Evolutionary conservation across 1,140 invertebrate species (phyloP), one percentile per base, ranked within the genome.

Genomic region (Araneus ventricosus): DNA sequence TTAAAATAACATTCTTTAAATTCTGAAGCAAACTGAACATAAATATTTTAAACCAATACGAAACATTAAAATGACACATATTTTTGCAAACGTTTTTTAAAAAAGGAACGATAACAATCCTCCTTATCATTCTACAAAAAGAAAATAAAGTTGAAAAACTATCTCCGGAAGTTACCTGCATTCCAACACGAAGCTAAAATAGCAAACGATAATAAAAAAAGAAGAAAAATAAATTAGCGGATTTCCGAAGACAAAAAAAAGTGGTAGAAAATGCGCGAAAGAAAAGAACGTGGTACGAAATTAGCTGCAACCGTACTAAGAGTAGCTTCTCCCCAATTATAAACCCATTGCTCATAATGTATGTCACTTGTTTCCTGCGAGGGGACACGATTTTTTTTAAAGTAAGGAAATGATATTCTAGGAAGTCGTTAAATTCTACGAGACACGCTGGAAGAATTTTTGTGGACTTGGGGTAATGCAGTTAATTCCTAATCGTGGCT

Each of bases 261-360:
- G 34, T 14, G 20, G 34, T 17, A 75, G 67, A 20, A 20, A 75
- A 75, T 37, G 70, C 37, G 70, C 20, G 10, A 75, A 75, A 30
- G 67, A 57, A 82, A 84, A 91, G 30, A 75, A 82, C 57, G 79
- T 84, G n/a, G 70, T 52, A 82, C 89, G 57, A 84, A 91, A 91
- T 91, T 91, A 91, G 89, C 89, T 91, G 89, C 89, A 84, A 91
- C 89, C 59, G 89, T 91, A 91, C 22, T 37, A 17, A 27, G 27
- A 61, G 52, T 84, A 63, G 59, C 34, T 14, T 57, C 89, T 84
- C 45, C n/a, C 79, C 89, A 91, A 91, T 91, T 91, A 91, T 91
- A 91, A 91, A 91, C 17, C 37, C 89, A 91, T 91, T 91, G 57
- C 80, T 91, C 89, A 91, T 84, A 91, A 84, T 34, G 57, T 52